Conservation (phyloP, 2,113 vertebrate genomes). For the Caretta caretta region DNA sequence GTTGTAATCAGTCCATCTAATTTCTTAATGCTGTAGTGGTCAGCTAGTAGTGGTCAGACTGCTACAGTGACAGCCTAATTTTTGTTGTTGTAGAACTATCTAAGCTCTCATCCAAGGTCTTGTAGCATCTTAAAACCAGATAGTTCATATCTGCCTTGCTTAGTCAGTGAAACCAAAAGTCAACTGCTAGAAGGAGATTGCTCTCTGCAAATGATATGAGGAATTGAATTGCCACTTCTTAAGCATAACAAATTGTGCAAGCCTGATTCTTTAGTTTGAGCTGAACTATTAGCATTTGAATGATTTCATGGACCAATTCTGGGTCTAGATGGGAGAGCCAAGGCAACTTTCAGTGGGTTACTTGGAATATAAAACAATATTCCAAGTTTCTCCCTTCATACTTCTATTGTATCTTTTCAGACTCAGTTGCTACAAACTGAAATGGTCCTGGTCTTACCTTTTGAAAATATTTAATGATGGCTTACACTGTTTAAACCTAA, state of each 20-base stretch:
- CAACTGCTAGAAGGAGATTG: neutral
- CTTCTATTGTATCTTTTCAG: neutral
- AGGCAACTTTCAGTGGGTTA: neutral
- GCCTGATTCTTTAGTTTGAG: neutral
- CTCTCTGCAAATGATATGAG: fast-evolving
- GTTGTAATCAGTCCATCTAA: slow-evolving; percentile 1
- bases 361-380: neutral
- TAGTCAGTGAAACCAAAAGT: neutral
- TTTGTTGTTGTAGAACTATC: neutral
- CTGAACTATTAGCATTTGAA: neutral
- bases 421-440: neutral
- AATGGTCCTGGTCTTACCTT: neutral
- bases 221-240: neutral
- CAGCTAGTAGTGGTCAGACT: neutral
- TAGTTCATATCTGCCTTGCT: neutral
- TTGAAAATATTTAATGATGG: neutral
- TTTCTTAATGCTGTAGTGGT: neutral
- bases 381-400: neutral
- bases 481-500: neutral
- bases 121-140: slow-evolving; percentile 7
- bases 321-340: fast-evolving
- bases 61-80: neutral
- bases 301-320: neutral
- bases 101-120: neutral
- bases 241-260: neutral